Percentiles rank a stretch among this genome's conserved stretches.
Conservation (phyloP, 2,888 invertebrate genomes). For the Microdon myrmicae region DNA sequence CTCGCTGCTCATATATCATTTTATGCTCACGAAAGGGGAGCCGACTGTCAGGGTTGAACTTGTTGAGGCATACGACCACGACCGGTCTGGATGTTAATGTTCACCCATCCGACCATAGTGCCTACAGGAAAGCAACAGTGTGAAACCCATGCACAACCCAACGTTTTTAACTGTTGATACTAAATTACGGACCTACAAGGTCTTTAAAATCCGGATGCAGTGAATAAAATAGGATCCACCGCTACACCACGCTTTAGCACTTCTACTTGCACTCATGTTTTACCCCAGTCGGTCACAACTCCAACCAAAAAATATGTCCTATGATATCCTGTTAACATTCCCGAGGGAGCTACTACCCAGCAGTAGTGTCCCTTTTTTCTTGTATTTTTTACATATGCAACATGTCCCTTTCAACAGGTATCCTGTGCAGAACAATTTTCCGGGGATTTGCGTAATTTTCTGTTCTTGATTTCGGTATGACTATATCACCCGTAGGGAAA, state of each 20-base stretch:
- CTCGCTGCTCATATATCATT: no score
- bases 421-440: slow-evolving; percentile 18
- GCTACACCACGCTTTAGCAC: background rate
- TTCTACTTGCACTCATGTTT: slow-evolving; percentile 5
- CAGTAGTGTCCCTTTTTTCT: slow-evolving; percentile 11
- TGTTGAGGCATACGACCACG: no score
- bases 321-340: slow-evolving; percentile 43
- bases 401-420: slow-evolving; percentile 36
- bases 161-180: slow-evolving; percentile 8
- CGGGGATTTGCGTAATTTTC: slow-evolving; percentile 9
- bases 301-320: slow-evolving; percentile 21
- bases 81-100: no score
- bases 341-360: slow-evolving; percentile 34
- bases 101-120: no score
- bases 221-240: background rate
- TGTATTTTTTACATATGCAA: slow-evolving; percentile 20
- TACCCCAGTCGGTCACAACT: slow-evolving; percentile 16
- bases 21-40: no score
- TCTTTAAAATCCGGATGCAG: background rate
- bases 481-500: no score
- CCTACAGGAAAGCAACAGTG: no score
- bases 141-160: slow-evolving; percentile 8
- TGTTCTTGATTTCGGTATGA: background rate
- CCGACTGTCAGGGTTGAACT: no score
- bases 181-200: slow-evolving; percentile 29